Evolutionary conservation across 2,888 invertebrate species (phyloP), one percentile per base, ranked within the genome.

Genomic region (Callinectes sapidus): DNA sequence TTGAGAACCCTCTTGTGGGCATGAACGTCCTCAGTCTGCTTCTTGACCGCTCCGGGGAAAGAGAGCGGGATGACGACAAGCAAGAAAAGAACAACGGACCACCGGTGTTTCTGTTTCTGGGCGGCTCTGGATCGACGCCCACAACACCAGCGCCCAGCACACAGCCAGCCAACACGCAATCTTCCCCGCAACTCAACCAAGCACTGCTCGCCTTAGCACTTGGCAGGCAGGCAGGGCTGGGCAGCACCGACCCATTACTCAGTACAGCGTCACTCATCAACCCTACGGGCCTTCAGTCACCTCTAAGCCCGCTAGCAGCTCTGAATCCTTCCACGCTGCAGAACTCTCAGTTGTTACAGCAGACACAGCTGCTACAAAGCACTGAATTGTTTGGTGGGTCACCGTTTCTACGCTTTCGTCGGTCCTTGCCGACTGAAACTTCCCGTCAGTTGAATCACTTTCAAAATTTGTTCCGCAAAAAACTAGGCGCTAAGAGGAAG

Each of bases 61-160:
- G 71, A 1, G 71, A n/a, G 2, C 23, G 28, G n/a, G n/a, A n/a
- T 28, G 71, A 28, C 1, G 13, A 28, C 1, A 13, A n/a, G 28
- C 23, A 13, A 6, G 28, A 1, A 28, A 10, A 28, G 10, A 71
- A 28, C 28, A 71, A 71, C 5, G 71, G 13, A 28, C 28, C 71
- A 71, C 71, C 71, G 10, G 71, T 71, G 71, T 71, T 71, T 71
- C 28, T 71, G 71, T 71, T 71, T 28, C n/a, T 28, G 71, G 71
- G 71, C n/a, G 71, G 28, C 71, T 2, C 71, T 28, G n/a, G 28
- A 71, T 13, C 71, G 23, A n/a, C 71, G 71, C 28, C 71, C 28
- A 71, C 23, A 28, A 71, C n/a, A 71, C 71, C n/a, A n/a, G 71
- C 71, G 71, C 28, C 71, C 71, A 28, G 13, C 71, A 5, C 71